phyloP scores from a whole-genome alignment of 2,797 vertebrate species.

The Phaenicophaeus curvirostris region DNA sequence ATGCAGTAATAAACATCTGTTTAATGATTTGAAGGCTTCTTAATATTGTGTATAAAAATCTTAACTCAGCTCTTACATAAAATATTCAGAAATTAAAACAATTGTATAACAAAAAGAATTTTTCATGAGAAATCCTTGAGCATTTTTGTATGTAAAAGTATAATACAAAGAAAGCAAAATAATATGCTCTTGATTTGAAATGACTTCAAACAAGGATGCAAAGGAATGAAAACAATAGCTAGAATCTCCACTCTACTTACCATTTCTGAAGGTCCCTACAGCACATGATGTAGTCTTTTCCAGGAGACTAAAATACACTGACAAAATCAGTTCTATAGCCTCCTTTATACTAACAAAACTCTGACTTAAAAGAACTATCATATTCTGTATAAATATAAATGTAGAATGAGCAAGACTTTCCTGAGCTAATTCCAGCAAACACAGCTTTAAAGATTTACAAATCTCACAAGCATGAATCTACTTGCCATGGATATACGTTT shows the following conservation, averaged over 20 bases:
- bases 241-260: conserved; percentile 88
- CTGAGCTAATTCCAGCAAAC: not conserved
- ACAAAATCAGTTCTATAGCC: conserved; percentile 2
- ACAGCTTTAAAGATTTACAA: not conserved
- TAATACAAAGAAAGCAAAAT: conserved; percentile 65
- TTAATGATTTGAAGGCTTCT: conserved; percentile 55
- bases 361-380: conserved; percentile 39
- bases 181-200: conserved; percentile 73
- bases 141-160: conserved; percentile 28
- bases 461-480: not conserved
- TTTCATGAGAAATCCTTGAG: conserved; percentile 37
- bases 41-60: conserved; percentile 39
- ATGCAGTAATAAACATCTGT: conserved; percentile 61
- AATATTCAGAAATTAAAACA: conserved; percentile 68
- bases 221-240: conserved; percentile 92
- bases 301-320: conserved; percentile 55
- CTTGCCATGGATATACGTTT: not conserved
- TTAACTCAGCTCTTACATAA: conserved; percentile 37
- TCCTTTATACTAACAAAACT: conserved; percentile 77
- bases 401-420: not conserved
- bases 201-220: conserved; percentile 83
- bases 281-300: conserved; percentile 47
- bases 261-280: conserved; percentile 84
- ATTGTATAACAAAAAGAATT: conserved; percentile 53
- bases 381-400: not conserved